Evolutionary conservation across 1,140 invertebrate genomes (phyloP).

Genomic region (Drosophila persimilis): DNA sequence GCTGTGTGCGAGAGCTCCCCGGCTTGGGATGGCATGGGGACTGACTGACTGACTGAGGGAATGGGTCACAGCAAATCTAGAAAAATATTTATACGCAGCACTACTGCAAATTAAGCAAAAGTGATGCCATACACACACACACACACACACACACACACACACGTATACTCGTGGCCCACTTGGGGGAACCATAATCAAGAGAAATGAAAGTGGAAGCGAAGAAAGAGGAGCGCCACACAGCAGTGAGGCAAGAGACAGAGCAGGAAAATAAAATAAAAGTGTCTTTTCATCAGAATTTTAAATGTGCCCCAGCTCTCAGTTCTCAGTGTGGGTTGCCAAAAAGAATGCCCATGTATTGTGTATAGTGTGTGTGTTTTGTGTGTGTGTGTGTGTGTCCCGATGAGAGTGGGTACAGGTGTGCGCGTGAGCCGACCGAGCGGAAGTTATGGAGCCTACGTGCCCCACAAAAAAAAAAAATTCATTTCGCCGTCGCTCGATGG

Average conservation of each 20-base stretch:
- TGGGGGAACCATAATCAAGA: slow-evolving; percentile 36
- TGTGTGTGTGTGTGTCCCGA: slow-evolving; percentile 9
- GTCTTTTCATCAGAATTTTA: slow-evolving; percentile 81
- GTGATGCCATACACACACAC: slow-evolving; percentile 22
- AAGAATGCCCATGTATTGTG: slow-evolving; percentile 12
- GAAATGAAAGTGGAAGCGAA: slow-evolving; percentile 19
- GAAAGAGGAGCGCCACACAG: slow-evolving; percentile 1
- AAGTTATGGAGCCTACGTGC: slow-evolving; percentile 78
- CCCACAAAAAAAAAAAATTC: slow-evolving; percentile 38
- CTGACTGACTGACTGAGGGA: slow-evolving; percentile 2
- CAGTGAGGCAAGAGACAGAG: slow-evolving; percentile 11
- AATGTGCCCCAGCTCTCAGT: slow-evolving; percentile 45
- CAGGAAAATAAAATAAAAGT: slow-evolving; percentile 63
- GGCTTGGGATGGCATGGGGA: slow-evolving; percentile 3
- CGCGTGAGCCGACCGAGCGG: slow-evolving; percentile 73
- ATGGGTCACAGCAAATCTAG: slow-evolving; percentile 26
- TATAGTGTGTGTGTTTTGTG: slow-evolving; percentile 12
- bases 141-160: too few relatives aligned
- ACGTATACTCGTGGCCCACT: slow-evolving; percentile 5
- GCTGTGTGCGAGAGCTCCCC: slow-evolving; percentile 42
- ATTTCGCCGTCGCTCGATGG: slow-evolving; percentile 63
- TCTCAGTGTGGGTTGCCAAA: slow-evolving; percentile 51
- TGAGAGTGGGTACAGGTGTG: slow-evolving; percentile 66
- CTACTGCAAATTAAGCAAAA: slow-evolving; percentile 35
- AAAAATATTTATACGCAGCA: slow-evolving; percentile 37